Conservation (phyloP, 2,113 vertebrate species). For the Varanus salvator region DNA sequence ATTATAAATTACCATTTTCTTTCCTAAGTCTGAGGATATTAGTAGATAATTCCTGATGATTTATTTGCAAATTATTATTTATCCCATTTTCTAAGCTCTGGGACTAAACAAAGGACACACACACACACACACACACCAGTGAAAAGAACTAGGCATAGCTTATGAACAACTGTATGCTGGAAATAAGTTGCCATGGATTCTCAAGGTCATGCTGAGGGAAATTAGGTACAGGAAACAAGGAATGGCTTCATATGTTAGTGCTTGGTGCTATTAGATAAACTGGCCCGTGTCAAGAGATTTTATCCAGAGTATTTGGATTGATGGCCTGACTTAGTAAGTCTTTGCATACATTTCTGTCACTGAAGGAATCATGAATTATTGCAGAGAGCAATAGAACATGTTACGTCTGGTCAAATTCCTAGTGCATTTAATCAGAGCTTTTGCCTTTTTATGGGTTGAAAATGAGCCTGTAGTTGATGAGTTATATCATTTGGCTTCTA, state of each 20-base stretch:
- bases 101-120: neutral
- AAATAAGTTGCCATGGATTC: conserved; percentile 3
- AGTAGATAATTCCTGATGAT: neutral
- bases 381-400: neutral
- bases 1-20: neutral
- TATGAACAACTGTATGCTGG: neutral
- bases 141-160: neutral
- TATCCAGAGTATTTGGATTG: neutral
- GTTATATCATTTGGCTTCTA: neutral
- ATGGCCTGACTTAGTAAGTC: neutral
- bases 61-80: neutral
- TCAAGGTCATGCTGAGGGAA: neutral
- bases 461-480: neutral
- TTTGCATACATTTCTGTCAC: neutral
- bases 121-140: too few relatives aligned
- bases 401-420: neutral
- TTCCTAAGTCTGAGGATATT: neutral
- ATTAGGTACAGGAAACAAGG: neutral
- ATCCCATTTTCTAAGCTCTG: neutral
- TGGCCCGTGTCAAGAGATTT: neutral
- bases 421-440: neutral
- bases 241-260: neutral
- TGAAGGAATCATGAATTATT: neutral
- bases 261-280: neutral
- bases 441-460: neutral